phyloP scores from a whole-genome alignment of 2,797 vertebrate genomes.

The Gallinago stenura region DNA sequence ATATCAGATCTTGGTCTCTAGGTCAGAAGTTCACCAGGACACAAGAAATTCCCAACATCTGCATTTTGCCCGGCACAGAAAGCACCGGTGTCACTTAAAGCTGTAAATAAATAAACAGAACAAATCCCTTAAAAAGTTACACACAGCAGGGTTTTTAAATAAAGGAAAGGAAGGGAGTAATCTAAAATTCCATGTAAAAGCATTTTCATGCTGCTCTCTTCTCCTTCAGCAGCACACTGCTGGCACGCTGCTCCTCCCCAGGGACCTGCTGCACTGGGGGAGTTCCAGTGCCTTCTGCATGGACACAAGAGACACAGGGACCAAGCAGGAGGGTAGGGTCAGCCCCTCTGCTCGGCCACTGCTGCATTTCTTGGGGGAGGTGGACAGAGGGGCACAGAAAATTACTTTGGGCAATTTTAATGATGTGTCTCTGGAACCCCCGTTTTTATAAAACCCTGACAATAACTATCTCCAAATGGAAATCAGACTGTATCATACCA shows the following conservation, averaged over 20 bases:
- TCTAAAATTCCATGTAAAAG: background rate
- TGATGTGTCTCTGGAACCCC: background rate
- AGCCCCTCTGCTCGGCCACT: background rate
- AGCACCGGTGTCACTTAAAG: background rate
- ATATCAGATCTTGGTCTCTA: background rate
- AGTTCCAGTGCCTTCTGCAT: background rate
- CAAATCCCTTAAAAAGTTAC: background rate
- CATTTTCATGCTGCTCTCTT: background rate
- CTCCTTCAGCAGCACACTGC: accelerated
- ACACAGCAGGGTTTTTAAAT: accelerated
- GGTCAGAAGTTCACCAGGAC: background rate
- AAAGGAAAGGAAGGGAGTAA: background rate
- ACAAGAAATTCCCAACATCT: background rate
- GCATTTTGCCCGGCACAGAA: background rate
- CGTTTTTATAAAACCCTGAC: background rate
- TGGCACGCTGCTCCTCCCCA: accelerated
- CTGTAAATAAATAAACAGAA: background rate
- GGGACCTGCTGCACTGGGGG: background rate
- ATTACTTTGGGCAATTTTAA: background rate
- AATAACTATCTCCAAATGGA: background rate
- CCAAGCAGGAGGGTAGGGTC: background rate
- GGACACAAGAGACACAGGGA: background rate
- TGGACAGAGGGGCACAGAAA: background rate
- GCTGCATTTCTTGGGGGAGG: accelerated
- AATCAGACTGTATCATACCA: background rate